Base-by-base conservation (phyloP, 2,888 invertebrate species). In the Dasysyrphus tricinctus region DNA sequence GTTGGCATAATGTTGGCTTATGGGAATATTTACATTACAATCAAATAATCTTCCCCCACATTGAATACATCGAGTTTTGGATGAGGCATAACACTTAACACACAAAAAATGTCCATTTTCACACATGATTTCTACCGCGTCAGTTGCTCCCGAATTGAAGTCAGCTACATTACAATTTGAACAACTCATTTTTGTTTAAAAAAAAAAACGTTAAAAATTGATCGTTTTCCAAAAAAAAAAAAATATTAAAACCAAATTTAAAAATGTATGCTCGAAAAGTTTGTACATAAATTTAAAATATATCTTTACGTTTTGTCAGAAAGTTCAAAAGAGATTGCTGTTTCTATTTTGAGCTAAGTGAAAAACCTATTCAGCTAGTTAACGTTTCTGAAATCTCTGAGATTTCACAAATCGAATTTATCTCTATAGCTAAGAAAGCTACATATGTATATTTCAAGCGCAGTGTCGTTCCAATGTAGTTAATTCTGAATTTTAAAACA, bases 131-230 rank as follows among this genome's bases (percentile, higher is more conserved):
- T 19, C 49, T 8, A 12, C 14, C 14, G 29, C 11, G 6, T 49
- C 49, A 14, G 19, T 14, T 34, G 3, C 5, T 49, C 14, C 14
- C 6, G 44, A 44, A 63, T 32, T 32, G 6, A 5, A 32, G 9
- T 32, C 9, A 44, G 9, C n/a, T 63, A 32, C 8, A 44, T 49
- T 67, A 49, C 49, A 67, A 49, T 67, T 67, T 34, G 67, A 49
- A 67, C 49, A 67, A 32, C 9, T 37, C 67, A 67, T 67, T 49
- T 49, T 42, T 9, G 24, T 59, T 19, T 11, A 7, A 39, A 61
- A 24, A 24, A 7, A 12, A 59, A 34, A 12, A 1, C 3, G 5
- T 39, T 11, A 1, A 6, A 16, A 61, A 39, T 37, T 39, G 39
- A 59, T 9, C 9, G 16, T 29, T 24, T 61, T 3, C 0, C 1